These are phyloP conservation scores for Solenodon paradoxus DNA, from an alignment of 2,113 vertebrate genomes.

Conservation along the genomic window DNA sequence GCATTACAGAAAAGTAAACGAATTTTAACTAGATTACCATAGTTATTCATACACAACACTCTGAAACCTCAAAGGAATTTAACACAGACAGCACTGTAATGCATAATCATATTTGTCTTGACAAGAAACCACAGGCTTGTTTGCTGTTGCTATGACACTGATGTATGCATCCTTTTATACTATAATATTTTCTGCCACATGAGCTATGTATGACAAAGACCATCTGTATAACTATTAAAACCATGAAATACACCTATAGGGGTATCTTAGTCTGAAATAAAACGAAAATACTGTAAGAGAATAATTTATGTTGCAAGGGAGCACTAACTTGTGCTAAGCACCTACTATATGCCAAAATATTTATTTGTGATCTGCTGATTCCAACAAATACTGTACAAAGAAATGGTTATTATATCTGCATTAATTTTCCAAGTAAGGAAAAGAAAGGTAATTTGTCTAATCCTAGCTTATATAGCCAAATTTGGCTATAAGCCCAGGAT, in stretches of 20 bases:
- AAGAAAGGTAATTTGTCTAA: not conserved
- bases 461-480: not conserved
- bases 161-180: not conserved
- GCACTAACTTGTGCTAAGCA: not conserved
- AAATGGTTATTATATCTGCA: not conserved
- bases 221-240: not conserved
- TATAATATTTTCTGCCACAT: not conserved
- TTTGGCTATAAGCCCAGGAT: not conserved
- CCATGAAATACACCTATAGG: not conserved
- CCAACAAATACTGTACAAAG: not conserved
- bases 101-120: constrained; percentile 34
- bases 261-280: not conserved
- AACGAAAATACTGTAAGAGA: not conserved
- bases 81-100: not conserved
- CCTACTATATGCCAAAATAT: not conserved
- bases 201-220: not conserved
- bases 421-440: not conserved
- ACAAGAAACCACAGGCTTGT: not conserved
- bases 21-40: not conserved
- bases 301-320: not conserved
- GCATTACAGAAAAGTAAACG: constrained; percentile 42
- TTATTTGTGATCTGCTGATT: not conserved
- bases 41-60: constrained; percentile 12
- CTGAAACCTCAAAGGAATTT: constrained; percentile 4
- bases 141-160: not conserved